Evolutionary conservation across 2,113 vertebrate genomes (phyloP).

Genomic region (Oxyruncus cristatus): DNA sequence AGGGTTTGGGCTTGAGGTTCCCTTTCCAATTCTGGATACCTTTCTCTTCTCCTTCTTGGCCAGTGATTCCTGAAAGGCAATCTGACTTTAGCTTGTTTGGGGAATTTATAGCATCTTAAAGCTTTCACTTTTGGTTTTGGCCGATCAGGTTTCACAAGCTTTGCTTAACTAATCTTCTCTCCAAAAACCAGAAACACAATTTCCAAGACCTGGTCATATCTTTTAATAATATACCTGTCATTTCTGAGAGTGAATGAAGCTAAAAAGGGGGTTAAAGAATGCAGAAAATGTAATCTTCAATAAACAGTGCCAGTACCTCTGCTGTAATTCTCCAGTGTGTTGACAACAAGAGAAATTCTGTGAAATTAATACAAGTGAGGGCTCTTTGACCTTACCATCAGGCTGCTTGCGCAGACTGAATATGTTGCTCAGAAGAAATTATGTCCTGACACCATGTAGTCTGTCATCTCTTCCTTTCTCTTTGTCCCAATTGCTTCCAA

Average conservation of each 20-base stretch:
- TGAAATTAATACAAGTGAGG: neutral
- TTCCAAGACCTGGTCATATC: neutral
- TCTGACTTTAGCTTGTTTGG: neutral
- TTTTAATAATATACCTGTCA: neutral
- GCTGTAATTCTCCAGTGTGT: neutral
- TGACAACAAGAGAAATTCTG: neutral
- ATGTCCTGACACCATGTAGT: neutral
- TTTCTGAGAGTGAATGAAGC: neutral
- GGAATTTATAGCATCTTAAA: neutral
- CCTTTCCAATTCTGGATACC: neutral
- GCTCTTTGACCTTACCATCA: neutral
- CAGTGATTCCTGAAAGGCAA: neutral
- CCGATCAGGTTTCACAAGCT: fast-evolving
- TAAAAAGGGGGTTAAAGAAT: neutral
- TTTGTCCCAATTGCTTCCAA: neutral
- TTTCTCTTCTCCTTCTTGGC: neutral
- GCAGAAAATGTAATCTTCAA: neutral
- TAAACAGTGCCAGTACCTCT: neutral
- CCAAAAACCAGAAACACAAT: neutral
- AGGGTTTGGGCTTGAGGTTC: neutral
- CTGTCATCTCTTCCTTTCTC: neutral
- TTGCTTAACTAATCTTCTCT: neutral
- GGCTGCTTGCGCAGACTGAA: neutral
- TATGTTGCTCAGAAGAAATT: neutral
- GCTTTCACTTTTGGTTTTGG: neutral